phyloP scores from a whole-genome alignment of 35 echinoderm and acorn worm genomes.

The Apostichopus japonicus region DNA sequence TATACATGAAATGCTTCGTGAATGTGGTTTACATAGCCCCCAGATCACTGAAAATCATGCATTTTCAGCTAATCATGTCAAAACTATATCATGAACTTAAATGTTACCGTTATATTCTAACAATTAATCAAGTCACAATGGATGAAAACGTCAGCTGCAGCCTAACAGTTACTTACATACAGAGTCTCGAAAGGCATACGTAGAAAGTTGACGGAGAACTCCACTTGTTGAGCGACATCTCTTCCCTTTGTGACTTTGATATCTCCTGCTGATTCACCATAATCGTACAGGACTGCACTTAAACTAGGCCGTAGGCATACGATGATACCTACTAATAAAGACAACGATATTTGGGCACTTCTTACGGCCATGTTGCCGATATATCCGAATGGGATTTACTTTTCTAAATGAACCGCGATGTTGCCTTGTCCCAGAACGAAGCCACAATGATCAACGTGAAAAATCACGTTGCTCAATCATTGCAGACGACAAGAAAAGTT shows the following conservation, averaged over 20 bases:
- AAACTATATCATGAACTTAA: too few species aligned
- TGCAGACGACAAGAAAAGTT: too few species aligned
- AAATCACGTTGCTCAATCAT: too few species aligned
- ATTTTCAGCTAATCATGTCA: too few species aligned
- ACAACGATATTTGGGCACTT: conserved; percentile 5
- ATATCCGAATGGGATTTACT: neutral
- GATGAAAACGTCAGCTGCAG: too few species aligned
- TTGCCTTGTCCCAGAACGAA: too few species aligned
- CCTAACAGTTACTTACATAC: conserved; percentile 1
- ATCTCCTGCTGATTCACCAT: conserved; percentile 25
- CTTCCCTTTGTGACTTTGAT: conserved; percentile 28
- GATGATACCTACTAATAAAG: neutral
- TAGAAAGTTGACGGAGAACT: conserved; percentile 43
- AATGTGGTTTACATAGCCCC: too few species aligned
- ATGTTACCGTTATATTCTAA: too few species aligned
- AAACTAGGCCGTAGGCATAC: neutral
- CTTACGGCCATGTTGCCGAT: neutral
- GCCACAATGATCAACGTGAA: too few species aligned
- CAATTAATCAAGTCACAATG: too few species aligned
- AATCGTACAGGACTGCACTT: conserved; percentile 33
- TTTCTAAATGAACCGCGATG: neutral
- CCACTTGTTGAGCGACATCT: conserved; percentile 44
- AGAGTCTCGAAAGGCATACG: conserved; percentile 47
- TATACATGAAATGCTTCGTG: too few species aligned
- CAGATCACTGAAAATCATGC: too few species aligned